Evolutionary conservation across 1,140 invertebrate species (phyloP).

Genomic region (Brachionus asplanchnoidis): DNA sequence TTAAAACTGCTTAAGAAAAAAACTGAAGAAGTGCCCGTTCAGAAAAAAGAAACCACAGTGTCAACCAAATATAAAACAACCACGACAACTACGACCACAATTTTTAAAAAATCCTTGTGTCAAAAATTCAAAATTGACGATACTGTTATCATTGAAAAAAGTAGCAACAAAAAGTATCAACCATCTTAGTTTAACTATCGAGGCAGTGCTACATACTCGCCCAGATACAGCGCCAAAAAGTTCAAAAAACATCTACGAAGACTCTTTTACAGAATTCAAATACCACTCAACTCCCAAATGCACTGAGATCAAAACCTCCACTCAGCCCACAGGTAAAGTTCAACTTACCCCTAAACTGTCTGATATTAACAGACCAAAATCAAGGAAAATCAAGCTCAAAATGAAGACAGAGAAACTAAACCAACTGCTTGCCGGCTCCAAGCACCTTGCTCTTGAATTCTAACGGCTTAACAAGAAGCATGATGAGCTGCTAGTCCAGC

Average conservation of each 20-base stretch:
- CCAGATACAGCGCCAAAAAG: neutral
- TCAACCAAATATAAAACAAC: conserved; percentile 1
- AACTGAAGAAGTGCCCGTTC: neutral
- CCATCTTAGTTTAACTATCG: neutral
- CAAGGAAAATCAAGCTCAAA: neutral
- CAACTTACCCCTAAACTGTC: neutral
- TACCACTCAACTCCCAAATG: neutral
- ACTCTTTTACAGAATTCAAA: neutral
- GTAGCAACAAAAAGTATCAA: neutral
- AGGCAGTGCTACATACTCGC: neutral
- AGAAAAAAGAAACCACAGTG: conserved; percentile 10
- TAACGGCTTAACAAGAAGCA: neutral
- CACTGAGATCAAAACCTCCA: neutral
- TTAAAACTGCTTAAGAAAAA: neutral
- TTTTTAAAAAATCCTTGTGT: neutral
- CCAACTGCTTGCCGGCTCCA: neutral
- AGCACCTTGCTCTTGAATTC: neutral
- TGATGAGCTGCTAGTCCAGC: neutral
- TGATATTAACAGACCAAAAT: neutral
- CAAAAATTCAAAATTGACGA: neutral
- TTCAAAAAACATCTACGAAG: neutral
- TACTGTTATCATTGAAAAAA: neutral
- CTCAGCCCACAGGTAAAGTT: neutral
- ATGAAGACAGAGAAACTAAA: neutral
- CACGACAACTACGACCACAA: neutral